Base-by-base conservation (phyloP, 1,140 invertebrate genomes). In the Papilio machaon region DNA sequence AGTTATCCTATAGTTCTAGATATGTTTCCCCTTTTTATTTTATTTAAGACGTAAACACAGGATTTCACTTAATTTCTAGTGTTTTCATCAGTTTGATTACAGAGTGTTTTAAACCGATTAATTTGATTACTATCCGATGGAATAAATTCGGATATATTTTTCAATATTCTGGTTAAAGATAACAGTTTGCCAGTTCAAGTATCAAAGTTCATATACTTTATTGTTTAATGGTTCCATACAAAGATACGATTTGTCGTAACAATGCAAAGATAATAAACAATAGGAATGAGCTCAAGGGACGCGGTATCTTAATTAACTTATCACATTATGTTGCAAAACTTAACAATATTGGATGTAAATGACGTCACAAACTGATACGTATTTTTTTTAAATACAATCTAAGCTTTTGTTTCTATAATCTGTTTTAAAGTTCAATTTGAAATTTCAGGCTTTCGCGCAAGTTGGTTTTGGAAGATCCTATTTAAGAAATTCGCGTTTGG, bases 391-490 rank as follows among this genome's bases (percentile, higher is more conserved):
- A 19, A 9, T 8, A 58, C 23, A 58, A 58, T 58, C 7, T 58
- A 58, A 19, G 2, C 2, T 19, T 58, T 19, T 58, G 54, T n/a
- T 9, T 7, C 17, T 58, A 7, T 58, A 19, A 17, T 58, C 6
- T 6, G 17, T 58, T 19, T 19, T 7, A 58, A 58, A 58, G 8
- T 58, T 58, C 2, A 19, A 19, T 9, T 58, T 6, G n/a, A 58
- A 58, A 7, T 84, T 85, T 0, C 82, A 88, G 88, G 84, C 85
- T 15, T 82, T 84, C 13, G 87, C 81, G 10, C 85, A 88, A 82
- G 79, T 82, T 75, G 82, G 82, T 10, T 91, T 91, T 79, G 90
- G 90, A 2, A 85, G 64, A 9, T 88, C 90, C 9, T 90, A 89
- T 80, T 82, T 91, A 81, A 87, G 82, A 46, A 84, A 89, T 80